phyloP scores from a whole-genome alignment of 2,797 vertebrate species.

The Harpagifer antarcticus region DNA sequence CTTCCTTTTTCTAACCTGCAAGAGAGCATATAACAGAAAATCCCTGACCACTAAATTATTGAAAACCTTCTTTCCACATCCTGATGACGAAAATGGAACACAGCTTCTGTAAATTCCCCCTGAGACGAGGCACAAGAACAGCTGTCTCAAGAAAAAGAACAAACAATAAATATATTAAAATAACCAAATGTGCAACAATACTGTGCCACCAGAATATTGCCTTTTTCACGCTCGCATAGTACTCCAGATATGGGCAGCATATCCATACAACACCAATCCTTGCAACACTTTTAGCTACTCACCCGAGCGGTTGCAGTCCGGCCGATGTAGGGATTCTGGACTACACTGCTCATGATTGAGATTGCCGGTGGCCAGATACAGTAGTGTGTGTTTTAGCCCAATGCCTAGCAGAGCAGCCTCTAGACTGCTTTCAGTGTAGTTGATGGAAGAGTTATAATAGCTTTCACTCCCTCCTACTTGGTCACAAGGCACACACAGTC shows the following conservation, averaged over 20 bases:
- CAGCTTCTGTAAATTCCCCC: background rate
- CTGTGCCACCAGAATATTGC: background rate
- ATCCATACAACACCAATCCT: slow-evolving; percentile 49
- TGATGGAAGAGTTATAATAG: slow-evolving; percentile 20
- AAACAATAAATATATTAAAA: background rate
- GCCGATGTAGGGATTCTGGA: slow-evolving; percentile 81
- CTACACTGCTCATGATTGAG: slow-evolving; percentile 77
- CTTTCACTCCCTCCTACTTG: slow-evolving; percentile 54
- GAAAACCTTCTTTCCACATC: slow-evolving; percentile 16
- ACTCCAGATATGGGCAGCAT: slow-evolving; percentile 31
- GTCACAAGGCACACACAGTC: slow-evolving; percentile 75
- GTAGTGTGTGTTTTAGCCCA: slow-evolving; percentile 32
- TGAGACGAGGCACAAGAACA: slow-evolving; percentile 3
- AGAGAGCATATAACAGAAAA: background rate
- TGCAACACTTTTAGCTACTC: slow-evolving; percentile 76
- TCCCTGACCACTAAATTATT: slow-evolving; percentile 53
- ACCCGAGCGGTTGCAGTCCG: slow-evolving; percentile 82
- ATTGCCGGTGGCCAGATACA: slow-evolving; percentile 15
- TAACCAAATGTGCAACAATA: background rate
- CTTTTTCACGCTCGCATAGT: background rate
- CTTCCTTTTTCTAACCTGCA: slow-evolving; percentile 2
- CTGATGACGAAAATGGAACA: slow-evolving; percentile 13
- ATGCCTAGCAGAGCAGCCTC: background rate
- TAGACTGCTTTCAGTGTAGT: slow-evolving; percentile 22
- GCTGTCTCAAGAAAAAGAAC: background rate